Conservation (phyloP, 2,888 invertebrate genomes). For the Pyrrhosoma nymphula region DNA sequence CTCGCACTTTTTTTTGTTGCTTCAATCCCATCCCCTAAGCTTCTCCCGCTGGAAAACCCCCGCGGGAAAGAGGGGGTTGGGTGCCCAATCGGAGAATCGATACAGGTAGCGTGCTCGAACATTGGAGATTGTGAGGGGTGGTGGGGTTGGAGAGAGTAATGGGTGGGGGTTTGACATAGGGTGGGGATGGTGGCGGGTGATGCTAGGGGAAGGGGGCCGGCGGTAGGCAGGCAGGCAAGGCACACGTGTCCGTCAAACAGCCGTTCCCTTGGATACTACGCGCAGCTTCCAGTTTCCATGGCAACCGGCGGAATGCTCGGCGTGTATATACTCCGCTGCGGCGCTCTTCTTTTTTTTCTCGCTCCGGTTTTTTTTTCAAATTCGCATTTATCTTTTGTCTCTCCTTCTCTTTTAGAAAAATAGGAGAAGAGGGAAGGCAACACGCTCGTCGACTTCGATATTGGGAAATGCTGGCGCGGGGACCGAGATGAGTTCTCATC, state of each 20-base stretch:
- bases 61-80: neutral
- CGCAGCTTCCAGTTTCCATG: constrained; percentile 1
- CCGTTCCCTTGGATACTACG: constrained; percentile 28
- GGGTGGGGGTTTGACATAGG: too few species aligned
- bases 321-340: neutral
- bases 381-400: neutral
- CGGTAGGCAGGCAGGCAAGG: too few species aligned
- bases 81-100: neutral
- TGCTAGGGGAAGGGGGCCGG: too few species aligned
- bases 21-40: neutral
- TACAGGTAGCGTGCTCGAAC: neutral
- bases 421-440: neutral
- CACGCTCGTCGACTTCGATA: neutral
- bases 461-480: neutral
- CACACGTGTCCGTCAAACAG: neutral
- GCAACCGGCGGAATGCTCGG: neutral
- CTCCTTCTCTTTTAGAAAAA: neutral
- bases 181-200: neutral
- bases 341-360: neutral
- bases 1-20: neutral
- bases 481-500: neutral
- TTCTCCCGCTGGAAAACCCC: neutral
- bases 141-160: too few species aligned
- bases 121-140: neutral
- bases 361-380: too few species aligned